phyloP scores from a whole-genome alignment of 2,888 invertebrate genomes.

The Linyphia triangularis region DNA sequence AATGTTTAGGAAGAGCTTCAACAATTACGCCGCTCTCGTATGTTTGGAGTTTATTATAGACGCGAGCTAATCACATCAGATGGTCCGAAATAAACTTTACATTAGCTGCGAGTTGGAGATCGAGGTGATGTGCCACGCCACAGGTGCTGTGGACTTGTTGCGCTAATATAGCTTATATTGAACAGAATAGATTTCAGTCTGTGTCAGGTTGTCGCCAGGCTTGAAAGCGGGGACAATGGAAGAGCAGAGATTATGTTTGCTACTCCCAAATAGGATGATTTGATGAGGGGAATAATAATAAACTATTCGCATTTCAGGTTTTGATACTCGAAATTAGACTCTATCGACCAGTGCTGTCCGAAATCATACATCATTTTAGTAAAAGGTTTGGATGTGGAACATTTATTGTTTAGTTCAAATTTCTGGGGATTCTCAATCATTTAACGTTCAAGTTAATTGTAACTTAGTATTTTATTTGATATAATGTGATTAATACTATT shows the following conservation, averaged over 20 bases:
- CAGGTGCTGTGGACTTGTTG: conserved; percentile 70
- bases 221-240: conserved; percentile 21
- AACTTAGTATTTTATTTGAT: too few relatives aligned
- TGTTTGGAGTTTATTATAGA: conserved; percentile 65
- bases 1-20: conserved; percentile 64
- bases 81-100: conserved; percentile 72
- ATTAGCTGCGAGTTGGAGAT: conserved; percentile 27
- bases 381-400: too few relatives aligned
- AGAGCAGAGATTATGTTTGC: not conserved
- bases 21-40: conserved; percentile 60
- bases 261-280: not conserved
- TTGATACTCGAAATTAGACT: too few relatives aligned
- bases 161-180: conserved; percentile 45
- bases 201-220: conserved; percentile 25
- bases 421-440: too few relatives aligned
- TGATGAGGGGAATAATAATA: not conserved
- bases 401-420: too few relatives aligned
- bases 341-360: too few relatives aligned
- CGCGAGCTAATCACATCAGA: conserved; percentile 69
- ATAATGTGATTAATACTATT: too few relatives aligned
- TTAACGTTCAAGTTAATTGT: too few relatives aligned
- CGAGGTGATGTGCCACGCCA: conserved; percentile 19
- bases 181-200: conserved; percentile 21
- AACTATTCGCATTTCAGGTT: too few relatives aligned
- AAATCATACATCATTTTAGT: too few relatives aligned